phyloP scores from a whole-genome alignment of 2,888 invertebrate genomes.

The Tinea pellionella region DNA sequence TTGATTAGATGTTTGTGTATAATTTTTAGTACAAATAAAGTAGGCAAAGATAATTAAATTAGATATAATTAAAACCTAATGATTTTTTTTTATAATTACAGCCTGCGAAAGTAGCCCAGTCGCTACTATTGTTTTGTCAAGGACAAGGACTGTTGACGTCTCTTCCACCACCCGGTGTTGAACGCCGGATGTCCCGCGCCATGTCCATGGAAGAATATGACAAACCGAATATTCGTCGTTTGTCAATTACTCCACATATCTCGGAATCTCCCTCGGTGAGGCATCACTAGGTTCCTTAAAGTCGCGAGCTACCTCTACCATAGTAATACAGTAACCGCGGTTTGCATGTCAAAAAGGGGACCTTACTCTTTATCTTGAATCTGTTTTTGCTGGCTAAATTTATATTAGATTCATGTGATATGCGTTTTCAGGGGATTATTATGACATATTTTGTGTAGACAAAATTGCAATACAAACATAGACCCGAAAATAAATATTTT shows the following conservation, averaged over 20 bases:
- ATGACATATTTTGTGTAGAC: too few relatives aligned
- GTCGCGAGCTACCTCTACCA: conserved; percentile 23
- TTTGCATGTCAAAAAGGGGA: background rate
- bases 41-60: too few relatives aligned
- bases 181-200: conserved; percentile 75
- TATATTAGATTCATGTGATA: too few relatives aligned
- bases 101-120: conserved; percentile 89
- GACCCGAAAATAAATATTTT: too few relatives aligned
- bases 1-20: too few relatives aligned
- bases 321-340: conserved; percentile 27
- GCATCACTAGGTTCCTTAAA: conserved; percentile 35
- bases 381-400: too few relatives aligned
- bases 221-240: conserved; percentile 80
- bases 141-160: conserved; percentile 87
- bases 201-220: conserved; percentile 89
- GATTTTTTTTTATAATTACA: conserved; percentile 63
- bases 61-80: too few relatives aligned
- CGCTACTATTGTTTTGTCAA: conserved; percentile 88
- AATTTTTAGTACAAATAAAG: too few relatives aligned
- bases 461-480: too few relatives aligned
- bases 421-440: too few relatives aligned
- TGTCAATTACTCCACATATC: conserved; percentile 70
- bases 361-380: background rate
- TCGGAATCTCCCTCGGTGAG: conserved; percentile 47
- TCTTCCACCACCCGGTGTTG: conserved; percentile 83